phyloP scores from a whole-genome alignment of 2,113 vertebrate genomes.

The Dromaius novaehollandiae region DNA sequence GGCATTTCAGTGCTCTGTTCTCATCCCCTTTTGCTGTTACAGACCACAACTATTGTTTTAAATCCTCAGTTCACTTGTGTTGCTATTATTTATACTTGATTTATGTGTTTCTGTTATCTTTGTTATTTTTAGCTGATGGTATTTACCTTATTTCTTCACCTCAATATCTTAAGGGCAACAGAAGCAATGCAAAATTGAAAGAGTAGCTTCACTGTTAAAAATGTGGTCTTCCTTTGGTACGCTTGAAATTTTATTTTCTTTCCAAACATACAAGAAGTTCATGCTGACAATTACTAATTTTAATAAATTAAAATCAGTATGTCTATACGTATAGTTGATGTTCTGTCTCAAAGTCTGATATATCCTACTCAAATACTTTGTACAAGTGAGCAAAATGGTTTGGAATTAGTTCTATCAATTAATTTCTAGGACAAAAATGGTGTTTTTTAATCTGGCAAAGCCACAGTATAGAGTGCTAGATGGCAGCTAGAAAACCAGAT shows the following conservation, averaged over 20 bases:
- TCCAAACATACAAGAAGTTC: neutral
- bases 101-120: constrained; percentile 66
- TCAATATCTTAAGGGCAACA: constrained; percentile 66
- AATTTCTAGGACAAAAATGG: neutral
- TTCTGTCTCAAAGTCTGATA: neutral
- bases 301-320: neutral
- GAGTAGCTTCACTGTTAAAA: constrained; percentile 19
- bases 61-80: neutral
- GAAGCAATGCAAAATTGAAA: constrained; percentile 31
- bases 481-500: neutral
- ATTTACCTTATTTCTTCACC: constrained; percentile 66
- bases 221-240: neutral
- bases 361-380: neutral
- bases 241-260: neutral
- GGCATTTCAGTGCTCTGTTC: neutral
- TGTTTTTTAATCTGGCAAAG: neutral
- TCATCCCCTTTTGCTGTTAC: neutral
- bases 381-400: neutral
- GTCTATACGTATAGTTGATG: neutral
- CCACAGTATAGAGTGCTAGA: neutral
- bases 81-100: constrained; percentile 58
- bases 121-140: constrained; percentile 65
- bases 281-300: neutral
- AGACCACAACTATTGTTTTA: constrained; percentile 13
- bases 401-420: neutral